Percentiles rank a stretch among this genome's conserved stretches.
phyloP scores from a whole-genome alignment of 2,113 vertebrate genomes.

The Cyrtonyx montezumae region DNA sequence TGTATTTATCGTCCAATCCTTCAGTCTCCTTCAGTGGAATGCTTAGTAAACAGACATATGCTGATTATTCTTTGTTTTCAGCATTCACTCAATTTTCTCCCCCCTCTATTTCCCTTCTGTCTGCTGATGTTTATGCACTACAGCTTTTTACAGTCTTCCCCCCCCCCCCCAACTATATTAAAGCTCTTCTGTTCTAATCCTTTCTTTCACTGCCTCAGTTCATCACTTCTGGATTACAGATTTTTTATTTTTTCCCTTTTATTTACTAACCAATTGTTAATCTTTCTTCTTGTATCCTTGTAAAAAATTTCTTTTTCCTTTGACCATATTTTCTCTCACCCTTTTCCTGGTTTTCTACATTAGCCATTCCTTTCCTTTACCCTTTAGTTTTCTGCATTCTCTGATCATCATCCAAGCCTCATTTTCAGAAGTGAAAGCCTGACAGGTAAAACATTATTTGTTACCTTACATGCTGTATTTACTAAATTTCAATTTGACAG shows the following conservation, averaged over 20 bases:
- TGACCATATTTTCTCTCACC: background rate
- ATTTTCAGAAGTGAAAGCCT: background rate
- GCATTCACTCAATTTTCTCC: background rate
- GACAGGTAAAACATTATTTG: background rate
- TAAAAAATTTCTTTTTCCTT: background rate
- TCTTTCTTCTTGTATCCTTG: background rate
- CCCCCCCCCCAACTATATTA: conserved; percentile 21
- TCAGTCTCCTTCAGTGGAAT: background rate
- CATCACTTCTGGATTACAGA: conserved; percentile 56
- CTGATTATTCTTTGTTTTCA: background rate
- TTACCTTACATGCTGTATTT: background rate
- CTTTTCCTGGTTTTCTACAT: background rate
- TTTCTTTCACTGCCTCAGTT: conserved; percentile 45
- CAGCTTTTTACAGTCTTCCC: conserved; percentile 11
- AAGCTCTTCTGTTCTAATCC: conserved; percentile 47
- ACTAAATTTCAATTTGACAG: background rate
- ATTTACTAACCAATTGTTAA: background rate
- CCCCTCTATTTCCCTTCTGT: background rate
- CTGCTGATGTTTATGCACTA: background rate
- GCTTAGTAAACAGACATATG: background rate
- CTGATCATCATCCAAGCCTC: background rate
- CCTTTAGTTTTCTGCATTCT: background rate
- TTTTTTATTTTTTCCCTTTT: conserved; percentile 29
- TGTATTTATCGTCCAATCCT: background rate
- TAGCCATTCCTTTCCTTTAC: background rate